These are phyloP conservation scores for Scolopax bukidnonensis DNA, from an alignment of 2,797 vertebrate genomes.

Conservation along the genomic window DNA sequence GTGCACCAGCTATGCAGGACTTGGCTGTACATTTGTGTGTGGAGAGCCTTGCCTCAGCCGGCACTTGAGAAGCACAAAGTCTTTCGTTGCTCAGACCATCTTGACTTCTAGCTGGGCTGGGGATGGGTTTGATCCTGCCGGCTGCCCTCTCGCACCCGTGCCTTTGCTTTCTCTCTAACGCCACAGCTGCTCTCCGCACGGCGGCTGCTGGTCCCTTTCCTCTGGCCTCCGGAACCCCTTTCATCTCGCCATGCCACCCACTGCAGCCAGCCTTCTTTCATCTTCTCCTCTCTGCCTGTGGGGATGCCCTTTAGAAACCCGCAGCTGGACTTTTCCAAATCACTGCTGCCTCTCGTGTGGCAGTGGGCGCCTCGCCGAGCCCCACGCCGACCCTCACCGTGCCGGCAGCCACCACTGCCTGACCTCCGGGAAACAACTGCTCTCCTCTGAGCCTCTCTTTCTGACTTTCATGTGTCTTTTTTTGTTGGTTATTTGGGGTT, in stretches of 20 bases:
- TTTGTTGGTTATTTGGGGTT: neutral
- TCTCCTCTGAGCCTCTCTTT: neutral
- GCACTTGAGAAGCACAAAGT: neutral
- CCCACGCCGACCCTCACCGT: rapidly evolving
- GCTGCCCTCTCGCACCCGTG: rapidly evolving
- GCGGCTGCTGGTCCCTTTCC: neutral
- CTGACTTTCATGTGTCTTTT: neutral
- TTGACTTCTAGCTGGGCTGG: neutral
- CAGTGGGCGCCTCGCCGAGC: rapidly evolving
- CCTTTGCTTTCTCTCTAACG: neutral
- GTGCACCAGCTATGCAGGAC: too few species aligned
- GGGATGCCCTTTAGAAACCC: neutral
- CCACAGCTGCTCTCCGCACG: rapidly evolving
- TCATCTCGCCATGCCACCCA: rapidly evolving
- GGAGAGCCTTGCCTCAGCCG: neutral
- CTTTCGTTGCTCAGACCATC: neutral
- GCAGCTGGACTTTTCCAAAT: rapidly evolving
- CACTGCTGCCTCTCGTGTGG: rapidly evolving
- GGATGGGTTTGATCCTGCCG: neutral
- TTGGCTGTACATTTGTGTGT: neutral
- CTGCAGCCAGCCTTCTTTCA: neutral
- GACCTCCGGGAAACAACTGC: neutral
- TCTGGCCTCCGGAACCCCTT: neutral
- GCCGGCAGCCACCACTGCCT: rapidly evolving
- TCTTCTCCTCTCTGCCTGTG: neutral